Base-by-base conservation (phyloP, 2,113 vertebrate species). In the Embiotoca jacksoni region DNA sequence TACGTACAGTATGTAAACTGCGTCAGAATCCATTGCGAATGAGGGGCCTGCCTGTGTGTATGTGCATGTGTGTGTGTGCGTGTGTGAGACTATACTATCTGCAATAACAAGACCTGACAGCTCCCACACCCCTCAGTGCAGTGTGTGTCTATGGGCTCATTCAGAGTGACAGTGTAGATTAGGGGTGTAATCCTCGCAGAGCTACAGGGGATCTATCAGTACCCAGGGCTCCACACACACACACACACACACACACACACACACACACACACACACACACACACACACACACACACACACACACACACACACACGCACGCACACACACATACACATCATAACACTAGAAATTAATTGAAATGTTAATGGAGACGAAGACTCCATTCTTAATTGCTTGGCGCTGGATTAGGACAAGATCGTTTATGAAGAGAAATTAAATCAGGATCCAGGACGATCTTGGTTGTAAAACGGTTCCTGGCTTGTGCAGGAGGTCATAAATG, bases 161-260 rank as follows among this genome's bases (percentile, higher is more conserved):
- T 95, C 94, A 93, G 96, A 95, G 93, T 94, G 95, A 96, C 96
- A 95, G 93, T 91, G 92, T 90, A 89, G 94, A 95, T 96, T 95
- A 95, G 84, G 82, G 78, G 94, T 95, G 95, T 96, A 96, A 96
- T 97, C 95, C 93, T 92, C 53, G 82, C 75, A 80, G 94, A 93
- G 93, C 94, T 94, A 92, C 82, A 91, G 93, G 94, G 93, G 94
- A 93, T 71, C 49, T 89, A 83, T 87, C 83, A 92, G 88, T 72
- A 81, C 73, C 74, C 76, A 60, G 58, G 79, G 79, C 81, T 80
- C 57, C 72, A 72, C 35, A 57, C 93, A 94, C 94, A 95, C 95
- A 95, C 66, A 44, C 69, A 92, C 93, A 90, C 95, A 89, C 56
- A 15, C 93, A 92, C 93, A 94, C 94, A 94, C 95, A 95, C 93